These are phyloP conservation scores for Halocynthia aurantium DNA, from an alignment of 23 tunicate species.

Conservation along the genomic window DNA sequence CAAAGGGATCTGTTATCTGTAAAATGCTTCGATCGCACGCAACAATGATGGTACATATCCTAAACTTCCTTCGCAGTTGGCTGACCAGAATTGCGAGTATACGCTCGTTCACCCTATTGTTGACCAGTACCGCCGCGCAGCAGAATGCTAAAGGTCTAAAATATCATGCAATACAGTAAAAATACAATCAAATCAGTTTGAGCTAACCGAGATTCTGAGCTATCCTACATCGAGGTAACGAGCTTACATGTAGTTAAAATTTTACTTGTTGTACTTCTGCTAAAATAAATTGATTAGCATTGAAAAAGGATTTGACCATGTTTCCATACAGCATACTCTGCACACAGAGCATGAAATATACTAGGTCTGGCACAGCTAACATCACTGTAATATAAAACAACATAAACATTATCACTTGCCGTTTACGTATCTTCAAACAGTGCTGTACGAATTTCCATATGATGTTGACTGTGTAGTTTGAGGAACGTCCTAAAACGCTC, in stretches of 20 bases:
- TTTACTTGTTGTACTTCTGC: neutral
- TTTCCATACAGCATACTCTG: too few relatives aligned
- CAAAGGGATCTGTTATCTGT: constrained; percentile 13
- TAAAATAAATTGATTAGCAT: neutral
- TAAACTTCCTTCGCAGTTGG: constrained; percentile 1
- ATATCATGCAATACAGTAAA: neutral
- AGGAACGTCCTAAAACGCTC: neutral
- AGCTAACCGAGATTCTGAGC: too few relatives aligned
- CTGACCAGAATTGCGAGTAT: constrained; percentile 11
- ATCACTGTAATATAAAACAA: too few relatives aligned
- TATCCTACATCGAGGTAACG: too few relatives aligned
- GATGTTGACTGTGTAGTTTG: neutral
- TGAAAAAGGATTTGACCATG: too few relatives aligned
- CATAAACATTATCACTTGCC: neutral
- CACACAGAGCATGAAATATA: too few relatives aligned
- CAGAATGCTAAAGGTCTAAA: constrained; percentile 25
- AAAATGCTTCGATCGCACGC: constrained; percentile 17
- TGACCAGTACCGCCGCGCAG: constrained; percentile 13
- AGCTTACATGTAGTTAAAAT: too few relatives aligned
- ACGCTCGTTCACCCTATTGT: constrained; percentile 18
- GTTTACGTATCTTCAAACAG: neutral
- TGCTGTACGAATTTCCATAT: constrained; percentile 4
- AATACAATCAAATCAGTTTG: too few relatives aligned
- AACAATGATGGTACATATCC: constrained; percentile 2
- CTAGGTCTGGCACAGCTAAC: too few relatives aligned